Conservation (phyloP, 1,140 invertebrate genomes). For the Dendroctonus valens region DNA sequence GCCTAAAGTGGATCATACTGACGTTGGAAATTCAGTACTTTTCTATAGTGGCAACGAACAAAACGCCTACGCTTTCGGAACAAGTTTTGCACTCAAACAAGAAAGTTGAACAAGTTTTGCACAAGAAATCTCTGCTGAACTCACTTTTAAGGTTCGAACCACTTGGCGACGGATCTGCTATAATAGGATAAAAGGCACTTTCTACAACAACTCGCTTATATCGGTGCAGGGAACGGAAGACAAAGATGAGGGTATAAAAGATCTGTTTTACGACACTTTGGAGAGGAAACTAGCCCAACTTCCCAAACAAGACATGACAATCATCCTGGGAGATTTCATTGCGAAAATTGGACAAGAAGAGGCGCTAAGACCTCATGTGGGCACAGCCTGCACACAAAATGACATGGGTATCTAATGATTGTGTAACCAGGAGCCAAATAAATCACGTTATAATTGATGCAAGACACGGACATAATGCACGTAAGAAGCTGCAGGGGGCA, state of each 20-base stretch:
- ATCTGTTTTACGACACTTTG: background rate
- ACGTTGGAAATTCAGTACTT: background rate
- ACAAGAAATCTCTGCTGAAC: background rate
- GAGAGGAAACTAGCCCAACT: background rate
- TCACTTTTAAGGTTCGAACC: background rate
- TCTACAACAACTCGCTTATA: too few relatives aligned
- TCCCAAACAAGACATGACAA: too few relatives aligned
- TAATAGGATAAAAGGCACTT: background rate
- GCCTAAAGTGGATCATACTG: background rate
- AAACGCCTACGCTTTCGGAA: background rate
- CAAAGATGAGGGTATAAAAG: too few relatives aligned
- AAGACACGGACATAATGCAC: too few relatives aligned
- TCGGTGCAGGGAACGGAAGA: too few relatives aligned
- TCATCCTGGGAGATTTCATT: too few relatives aligned
- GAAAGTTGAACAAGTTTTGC: background rate
- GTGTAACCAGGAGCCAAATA: too few relatives aligned
- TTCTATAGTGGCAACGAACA: too few relatives aligned
- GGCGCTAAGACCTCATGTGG: background rate
- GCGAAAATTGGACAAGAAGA: background rate
- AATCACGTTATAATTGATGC: too few relatives aligned
- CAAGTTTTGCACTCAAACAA: background rate
- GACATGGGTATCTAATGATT: too few relatives aligned
- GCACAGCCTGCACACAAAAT: too few relatives aligned
- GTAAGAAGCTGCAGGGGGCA: too few relatives aligned
- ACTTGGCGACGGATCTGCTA: background rate